Evolutionary conservation across 2,888 invertebrate species (phyloP), one percentile per base, ranked within the genome.

Genomic region (Limnephilus rhombicus): DNA sequence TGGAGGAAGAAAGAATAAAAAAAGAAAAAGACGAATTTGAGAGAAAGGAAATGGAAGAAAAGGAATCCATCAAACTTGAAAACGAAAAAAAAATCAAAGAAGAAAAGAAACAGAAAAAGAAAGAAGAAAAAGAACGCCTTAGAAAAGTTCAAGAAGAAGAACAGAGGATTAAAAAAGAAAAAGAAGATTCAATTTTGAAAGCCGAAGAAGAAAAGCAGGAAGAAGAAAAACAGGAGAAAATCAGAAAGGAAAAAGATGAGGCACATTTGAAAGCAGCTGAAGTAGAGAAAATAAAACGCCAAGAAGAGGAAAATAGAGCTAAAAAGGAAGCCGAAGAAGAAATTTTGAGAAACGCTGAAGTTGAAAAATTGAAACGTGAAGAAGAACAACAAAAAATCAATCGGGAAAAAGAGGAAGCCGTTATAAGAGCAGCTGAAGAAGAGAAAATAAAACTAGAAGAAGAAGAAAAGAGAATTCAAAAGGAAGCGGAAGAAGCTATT

Each of bases 201-300:
- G 53, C 88, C 9, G 85, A 93, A 85, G 49, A 93, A 85, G 94
- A 95, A 49, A 95, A 95, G 94, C 95, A 95, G 9, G 90, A 91
- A 89, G 45, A 88, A 82, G 41, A 80, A 53, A 15, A 82, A 85
- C 24, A 68, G 24, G 89, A 89, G 31, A 9, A 68, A 89, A 68
- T 31, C 41, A 9, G 34, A 53, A 31, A 80, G 34, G n/a, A 34
- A 34, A 29, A 85, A 49, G 29, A 91, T 29, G 83, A 68, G 9
- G 68, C n/a, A 0, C 18, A 24, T 24, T n/a, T n/a, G 2, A 68
- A 24, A 2, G 68, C 7, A n/a, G 68, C 68, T n/a, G 24, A 45
- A 85, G 34, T 81, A 34, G 53, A 83, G 89, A 81, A 92, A 86
- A 41, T 86, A 15, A 88, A 89, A 89, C 82, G 18, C 92, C 80